Evolutionary conservation across 1,140 invertebrate species (phyloP).

Genomic region (Polypedilum vanderplanki): DNA sequence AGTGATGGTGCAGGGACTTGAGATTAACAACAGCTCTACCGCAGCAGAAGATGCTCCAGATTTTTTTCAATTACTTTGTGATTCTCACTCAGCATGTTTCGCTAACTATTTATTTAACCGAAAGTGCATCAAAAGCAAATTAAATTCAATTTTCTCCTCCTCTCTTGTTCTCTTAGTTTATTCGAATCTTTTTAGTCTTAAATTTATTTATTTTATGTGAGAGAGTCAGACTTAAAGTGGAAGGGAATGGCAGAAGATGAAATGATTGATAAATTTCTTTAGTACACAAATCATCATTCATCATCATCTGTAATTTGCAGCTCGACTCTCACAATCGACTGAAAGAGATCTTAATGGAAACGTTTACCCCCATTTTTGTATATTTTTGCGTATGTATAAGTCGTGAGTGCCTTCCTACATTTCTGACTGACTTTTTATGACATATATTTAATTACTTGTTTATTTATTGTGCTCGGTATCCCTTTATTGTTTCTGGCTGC

Average conservation of each 20-base stretch:
- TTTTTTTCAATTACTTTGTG: not conserved
- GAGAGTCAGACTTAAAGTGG: not conserved
- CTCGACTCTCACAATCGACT: not conserved
- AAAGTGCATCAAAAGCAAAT: not conserved
- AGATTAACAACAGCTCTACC: conserved; percentile 16
- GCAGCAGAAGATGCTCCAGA: not conserved
- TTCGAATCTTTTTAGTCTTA: not conserved
- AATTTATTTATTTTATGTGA: not conserved
- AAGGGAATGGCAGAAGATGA: not conserved
- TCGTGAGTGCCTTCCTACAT: not conserved
- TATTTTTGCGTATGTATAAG: not conserved
- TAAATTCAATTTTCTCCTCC: not conserved
- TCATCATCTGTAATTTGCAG: not conserved
- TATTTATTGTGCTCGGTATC: conserved; percentile 11
- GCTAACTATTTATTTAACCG: conserved; percentile 15
- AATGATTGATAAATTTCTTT: conserved; percentile 11
- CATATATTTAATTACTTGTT: conserved; percentile 20
- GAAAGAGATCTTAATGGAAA: conserved; percentile 7
- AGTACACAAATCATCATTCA: conserved; percentile 18
- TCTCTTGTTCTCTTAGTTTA: not conserved
- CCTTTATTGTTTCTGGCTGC: conserved; percentile 4
- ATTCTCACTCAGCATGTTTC: not conserved
- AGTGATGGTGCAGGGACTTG: not conserved
- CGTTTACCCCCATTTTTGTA: not conserved
- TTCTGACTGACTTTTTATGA: not conserved